Conservation (phyloP, 1,140 invertebrate genomes). For the Drosophila setifemur region DNA sequence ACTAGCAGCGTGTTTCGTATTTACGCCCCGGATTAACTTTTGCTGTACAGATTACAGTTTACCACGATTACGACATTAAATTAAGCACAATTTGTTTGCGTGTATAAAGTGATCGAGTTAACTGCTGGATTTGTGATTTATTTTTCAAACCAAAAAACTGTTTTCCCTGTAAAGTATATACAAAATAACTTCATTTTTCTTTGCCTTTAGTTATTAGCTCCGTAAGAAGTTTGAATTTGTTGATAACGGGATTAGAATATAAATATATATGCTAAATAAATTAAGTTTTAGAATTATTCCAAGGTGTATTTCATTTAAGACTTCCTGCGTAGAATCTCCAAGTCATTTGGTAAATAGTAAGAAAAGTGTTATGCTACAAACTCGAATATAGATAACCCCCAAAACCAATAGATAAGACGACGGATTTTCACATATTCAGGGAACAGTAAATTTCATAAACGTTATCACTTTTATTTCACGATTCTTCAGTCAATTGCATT, state of each 20-base stretch:
- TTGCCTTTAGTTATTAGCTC: constrained; percentile 19
- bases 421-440: background rate
- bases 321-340: background rate
- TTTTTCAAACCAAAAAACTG: constrained; percentile 35
- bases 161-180: constrained; percentile 25
- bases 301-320: background rate
- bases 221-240: constrained; percentile 34
- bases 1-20: constrained; percentile 29
- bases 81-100: constrained; percentile 40
- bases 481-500: constrained; percentile 19
- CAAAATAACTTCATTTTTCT: constrained; percentile 18
- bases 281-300: constrained; percentile 34
- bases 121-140: constrained; percentile 30
- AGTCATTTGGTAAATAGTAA: background rate
- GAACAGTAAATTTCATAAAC: constrained; percentile 5
- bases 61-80: constrained; percentile 31
- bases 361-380: background rate
- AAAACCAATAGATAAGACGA: constrained; percentile 22
- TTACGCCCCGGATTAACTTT: constrained; percentile 32
- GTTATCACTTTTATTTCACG: constrained; percentile 18
- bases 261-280: constrained; percentile 23
- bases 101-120: constrained; percentile 24
- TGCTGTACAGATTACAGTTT: constrained; percentile 49
- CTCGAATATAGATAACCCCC: constrained; percentile 11
- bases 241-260: constrained; percentile 34